phyloP scores from a whole-genome alignment of 2,797 vertebrate genomes.

The Knipowitschia caucasica region DNA sequence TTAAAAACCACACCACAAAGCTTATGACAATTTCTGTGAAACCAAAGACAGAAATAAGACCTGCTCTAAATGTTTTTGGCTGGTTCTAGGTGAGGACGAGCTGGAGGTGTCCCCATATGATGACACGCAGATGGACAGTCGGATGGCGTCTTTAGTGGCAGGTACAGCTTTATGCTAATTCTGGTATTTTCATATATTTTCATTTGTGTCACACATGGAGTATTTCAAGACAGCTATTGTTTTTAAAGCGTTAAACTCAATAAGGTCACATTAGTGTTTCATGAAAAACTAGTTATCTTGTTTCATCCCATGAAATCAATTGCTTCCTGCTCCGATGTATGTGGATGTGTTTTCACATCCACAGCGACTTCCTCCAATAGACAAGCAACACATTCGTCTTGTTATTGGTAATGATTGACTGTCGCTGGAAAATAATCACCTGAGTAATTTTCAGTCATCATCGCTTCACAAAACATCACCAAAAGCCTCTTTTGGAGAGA shows the following conservation, averaged over 20 bases:
- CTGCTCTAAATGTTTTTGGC: not conserved
- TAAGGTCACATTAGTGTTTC: conserved; percentile 8
- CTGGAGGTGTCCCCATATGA: conserved; percentile 88
- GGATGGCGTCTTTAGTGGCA: conserved; percentile 77
- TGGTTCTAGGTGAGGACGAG: conserved; percentile 79
- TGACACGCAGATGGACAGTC: conserved; percentile 79
- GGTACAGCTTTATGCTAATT: too few relatives aligned
- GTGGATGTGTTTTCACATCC: too few relatives aligned
- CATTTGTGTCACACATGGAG: conserved; percentile 10
- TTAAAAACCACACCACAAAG: too few relatives aligned
- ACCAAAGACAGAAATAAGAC: conserved; percentile 6
- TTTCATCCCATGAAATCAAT: not conserved
- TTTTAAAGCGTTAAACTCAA: too few relatives aligned
- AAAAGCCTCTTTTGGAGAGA: not conserved
- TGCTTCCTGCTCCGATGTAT: not conserved
- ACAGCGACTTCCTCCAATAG: not conserved
- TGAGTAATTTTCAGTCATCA: conserved; percentile 8
- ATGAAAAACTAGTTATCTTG: not conserved
- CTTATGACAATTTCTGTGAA: too few relatives aligned
- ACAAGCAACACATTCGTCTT: not conserved
- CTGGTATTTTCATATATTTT: conserved; percentile 7
- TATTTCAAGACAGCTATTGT: conserved; percentile 22
- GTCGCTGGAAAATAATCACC: conserved; percentile 1
- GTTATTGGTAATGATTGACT: conserved; percentile 5
- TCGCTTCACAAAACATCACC: conserved; percentile 6